A percentile compares a stretch with the other conserved stretches of the same genome.
phyloP scores from a whole-genome alignment of 35 echinoderm and acorn worm species.

The Chiridota heheva region DNA sequence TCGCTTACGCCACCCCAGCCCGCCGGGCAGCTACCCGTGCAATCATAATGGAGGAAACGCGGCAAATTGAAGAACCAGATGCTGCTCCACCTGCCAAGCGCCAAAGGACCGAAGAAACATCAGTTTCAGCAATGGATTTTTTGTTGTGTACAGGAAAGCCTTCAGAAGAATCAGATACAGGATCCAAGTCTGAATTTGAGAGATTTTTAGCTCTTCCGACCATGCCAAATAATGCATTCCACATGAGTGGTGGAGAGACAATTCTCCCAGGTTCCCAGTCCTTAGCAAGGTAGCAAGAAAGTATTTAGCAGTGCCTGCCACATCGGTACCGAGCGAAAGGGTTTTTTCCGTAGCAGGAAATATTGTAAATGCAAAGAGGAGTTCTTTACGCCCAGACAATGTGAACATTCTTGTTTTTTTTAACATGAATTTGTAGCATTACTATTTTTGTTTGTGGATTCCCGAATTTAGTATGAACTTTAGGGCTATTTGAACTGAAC shows the following conservation, averaged over 20 bases:
- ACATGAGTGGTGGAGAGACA: conserved; percentile 19
- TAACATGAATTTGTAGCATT: too few species aligned
- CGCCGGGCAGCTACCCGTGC: background rate
- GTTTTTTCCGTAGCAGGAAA: background rate
- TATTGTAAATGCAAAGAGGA: background rate
- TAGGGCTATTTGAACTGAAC: too few species aligned
- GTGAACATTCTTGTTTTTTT: conserved; percentile 4
- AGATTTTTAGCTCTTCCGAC: too few species aligned
- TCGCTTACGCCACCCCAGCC: background rate
- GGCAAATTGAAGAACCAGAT: too few species aligned
- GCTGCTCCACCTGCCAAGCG: background rate
- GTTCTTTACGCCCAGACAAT: background rate
- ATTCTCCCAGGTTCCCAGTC: background rate
- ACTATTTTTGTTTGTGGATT: too few species aligned
- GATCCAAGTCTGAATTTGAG: too few species aligned
- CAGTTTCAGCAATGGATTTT: conserved; percentile 19
- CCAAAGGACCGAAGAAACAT: background rate
- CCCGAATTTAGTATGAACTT: too few species aligned
- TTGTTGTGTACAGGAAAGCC: conserved; percentile 9
- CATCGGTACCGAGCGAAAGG: conserved; percentile 1
- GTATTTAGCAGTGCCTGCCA: background rate
- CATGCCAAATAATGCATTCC: too few species aligned
- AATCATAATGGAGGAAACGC: background rate
- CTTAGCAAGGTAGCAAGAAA: background rate
- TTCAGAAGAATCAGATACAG: too few species aligned